Conservation (phyloP, 1,140 invertebrate genomes). For the Drosophila malerkotliana region DNA sequence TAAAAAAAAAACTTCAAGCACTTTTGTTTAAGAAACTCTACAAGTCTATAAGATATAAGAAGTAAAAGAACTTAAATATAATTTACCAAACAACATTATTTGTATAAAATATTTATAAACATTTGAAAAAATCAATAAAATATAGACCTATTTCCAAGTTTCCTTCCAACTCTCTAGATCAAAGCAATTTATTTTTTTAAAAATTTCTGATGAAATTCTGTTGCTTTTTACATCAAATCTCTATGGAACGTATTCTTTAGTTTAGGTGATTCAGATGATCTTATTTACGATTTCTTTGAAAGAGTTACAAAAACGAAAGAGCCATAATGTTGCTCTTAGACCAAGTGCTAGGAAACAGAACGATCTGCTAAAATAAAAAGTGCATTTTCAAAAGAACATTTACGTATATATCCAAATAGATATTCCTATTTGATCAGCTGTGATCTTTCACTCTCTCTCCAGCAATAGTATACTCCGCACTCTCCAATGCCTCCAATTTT, state of each 20-base stretch:
- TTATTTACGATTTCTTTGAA: slow-evolving; percentile 26
- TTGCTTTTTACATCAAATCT: background rate
- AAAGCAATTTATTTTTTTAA: too few relatives aligned
- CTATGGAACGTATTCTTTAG: background rate
- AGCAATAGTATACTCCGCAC: background rate
- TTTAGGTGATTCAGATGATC: slow-evolving; percentile 9
- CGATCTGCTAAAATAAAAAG: background rate
- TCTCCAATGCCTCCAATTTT: slow-evolving; percentile 1
- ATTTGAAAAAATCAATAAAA: too few relatives aligned
- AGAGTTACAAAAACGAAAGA: slow-evolving; percentile 8
- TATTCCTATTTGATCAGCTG: slow-evolving; percentile 35
- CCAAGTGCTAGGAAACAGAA: background rate
- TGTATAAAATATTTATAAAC: too few relatives aligned
- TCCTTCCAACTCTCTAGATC: too few relatives aligned
- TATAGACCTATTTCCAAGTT: too few relatives aligned
- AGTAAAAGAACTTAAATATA: too few relatives aligned
- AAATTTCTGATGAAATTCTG: background rate
- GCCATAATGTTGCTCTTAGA: background rate
- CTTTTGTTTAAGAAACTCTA: too few relatives aligned
- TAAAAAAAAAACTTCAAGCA: too few relatives aligned
- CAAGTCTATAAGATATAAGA: too few relatives aligned
- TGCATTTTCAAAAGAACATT: background rate
- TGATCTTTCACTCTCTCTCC: slow-evolving; percentile 3
- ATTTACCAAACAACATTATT: too few relatives aligned
- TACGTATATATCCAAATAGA: background rate